These are phyloP conservation scores for Gavia stellata DNA, from an alignment of 2,113 vertebrate species.

Conservation along the genomic window DNA sequence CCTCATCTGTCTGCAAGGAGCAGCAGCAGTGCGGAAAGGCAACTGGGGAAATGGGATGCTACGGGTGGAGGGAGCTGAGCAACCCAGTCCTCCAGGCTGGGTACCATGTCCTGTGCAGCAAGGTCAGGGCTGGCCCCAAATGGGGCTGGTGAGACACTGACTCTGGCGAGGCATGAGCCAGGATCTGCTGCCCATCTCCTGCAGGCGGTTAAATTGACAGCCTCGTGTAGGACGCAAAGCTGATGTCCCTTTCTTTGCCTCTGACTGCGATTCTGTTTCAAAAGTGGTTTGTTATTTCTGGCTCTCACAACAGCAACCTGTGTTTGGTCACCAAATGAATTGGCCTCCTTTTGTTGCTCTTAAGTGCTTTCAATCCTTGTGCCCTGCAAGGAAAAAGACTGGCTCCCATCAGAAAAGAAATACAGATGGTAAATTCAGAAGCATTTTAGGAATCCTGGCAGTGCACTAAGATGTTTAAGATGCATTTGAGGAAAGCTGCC, in stretches of 20 bases:
- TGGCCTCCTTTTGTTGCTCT: neutral
- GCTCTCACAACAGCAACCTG: neutral
- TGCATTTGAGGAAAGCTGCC: neutral
- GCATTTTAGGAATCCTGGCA: neutral
- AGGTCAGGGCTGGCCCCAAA: neutral
- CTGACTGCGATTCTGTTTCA: neutral
- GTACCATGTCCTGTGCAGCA: neutral
- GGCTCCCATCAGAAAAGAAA: neutral
- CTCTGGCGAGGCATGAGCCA: neutral
- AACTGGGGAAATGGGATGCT: neutral
- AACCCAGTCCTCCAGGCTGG: neutral
- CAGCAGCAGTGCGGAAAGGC: neutral
- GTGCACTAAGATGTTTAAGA: neutral
- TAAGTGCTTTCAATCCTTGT: neutral
- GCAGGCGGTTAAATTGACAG: neutral
- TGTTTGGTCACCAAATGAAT: neutral
- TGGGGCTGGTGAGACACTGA: neutral
- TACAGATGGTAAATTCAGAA: neutral
- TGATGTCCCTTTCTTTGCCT: neutral
- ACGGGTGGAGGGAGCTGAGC: neutral
- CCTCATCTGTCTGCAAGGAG: neutral
- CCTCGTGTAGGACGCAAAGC: fast-evolving
- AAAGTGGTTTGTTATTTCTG: neutral
- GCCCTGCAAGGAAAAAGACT: neutral
- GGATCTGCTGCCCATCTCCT: neutral